These are phyloP conservation scores for Bombus cullumanus DNA, from an alignment of 1,140 invertebrate species.

Conservation along the genomic window DNA sequence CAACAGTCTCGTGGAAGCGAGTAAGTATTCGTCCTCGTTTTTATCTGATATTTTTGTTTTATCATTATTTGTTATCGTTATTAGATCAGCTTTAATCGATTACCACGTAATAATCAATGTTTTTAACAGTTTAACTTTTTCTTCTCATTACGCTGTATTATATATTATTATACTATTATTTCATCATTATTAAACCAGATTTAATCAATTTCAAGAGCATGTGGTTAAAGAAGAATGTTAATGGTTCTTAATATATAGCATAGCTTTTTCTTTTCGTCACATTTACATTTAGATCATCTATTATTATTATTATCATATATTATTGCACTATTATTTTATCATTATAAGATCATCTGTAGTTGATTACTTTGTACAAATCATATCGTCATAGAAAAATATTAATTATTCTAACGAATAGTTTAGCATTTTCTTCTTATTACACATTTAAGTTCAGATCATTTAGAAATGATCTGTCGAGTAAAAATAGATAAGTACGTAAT, in stretches of 20 bases:
- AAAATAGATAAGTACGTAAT: not conserved
- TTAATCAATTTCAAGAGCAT: not conserved
- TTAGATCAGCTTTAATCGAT: not conserved
- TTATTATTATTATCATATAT: not conserved
- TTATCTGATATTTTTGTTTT: not conserved
- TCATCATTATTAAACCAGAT: not conserved
- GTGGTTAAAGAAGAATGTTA: not conserved
- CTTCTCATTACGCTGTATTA: not conserved
- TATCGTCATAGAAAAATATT: not conserved
- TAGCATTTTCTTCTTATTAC: not conserved
- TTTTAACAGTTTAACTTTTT: not conserved
- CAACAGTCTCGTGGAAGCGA: conserved; percentile 78
- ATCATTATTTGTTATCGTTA: not conserved
- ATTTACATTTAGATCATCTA: not conserved
- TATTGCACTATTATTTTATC: not conserved
- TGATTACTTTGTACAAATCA: not conserved
- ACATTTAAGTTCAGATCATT: not conserved
- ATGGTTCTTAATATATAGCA: not conserved
- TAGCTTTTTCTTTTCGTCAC: not conserved
- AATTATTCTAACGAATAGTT: not conserved
- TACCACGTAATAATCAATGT: not conserved
- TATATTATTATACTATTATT: not conserved
- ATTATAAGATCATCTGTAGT: too few species aligned
- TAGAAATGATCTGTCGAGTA: not conserved
- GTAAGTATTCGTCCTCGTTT: conserved; percentile 59